These are phyloP conservation scores for Nannoperca australis DNA, from an alignment of 2,797 vertebrate genomes.

Conservation along the genomic window DNA sequence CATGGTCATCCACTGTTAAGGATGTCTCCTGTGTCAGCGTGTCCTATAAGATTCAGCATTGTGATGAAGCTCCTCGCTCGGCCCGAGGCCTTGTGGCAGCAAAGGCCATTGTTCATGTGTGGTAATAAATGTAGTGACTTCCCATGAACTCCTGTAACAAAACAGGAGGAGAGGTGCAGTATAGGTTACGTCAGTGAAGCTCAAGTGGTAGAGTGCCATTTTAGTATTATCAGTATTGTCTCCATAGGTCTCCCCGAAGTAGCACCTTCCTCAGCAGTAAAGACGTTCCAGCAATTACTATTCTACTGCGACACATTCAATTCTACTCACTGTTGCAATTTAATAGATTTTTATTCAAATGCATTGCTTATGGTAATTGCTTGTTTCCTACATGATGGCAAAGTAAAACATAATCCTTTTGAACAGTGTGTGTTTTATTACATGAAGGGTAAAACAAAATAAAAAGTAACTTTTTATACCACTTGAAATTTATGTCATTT, in stretches of 20 bases:
- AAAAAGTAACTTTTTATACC: background rate
- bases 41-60: background rate
- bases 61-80: background rate
- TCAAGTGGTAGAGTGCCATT: background rate
- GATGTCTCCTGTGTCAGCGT: background rate
- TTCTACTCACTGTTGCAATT: background rate
- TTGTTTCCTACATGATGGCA: background rate
- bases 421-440: background rate
- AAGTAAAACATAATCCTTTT: background rate
- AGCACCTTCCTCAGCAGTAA: background rate
- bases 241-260: background rate
- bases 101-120: background rate
- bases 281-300: background rate
- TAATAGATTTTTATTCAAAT: conserved; percentile 37
- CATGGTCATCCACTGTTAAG: background rate
- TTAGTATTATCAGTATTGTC: background rate
- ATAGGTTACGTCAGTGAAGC: background rate
- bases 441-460: too few relatives aligned
- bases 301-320: background rate
- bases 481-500: background rate
- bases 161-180: background rate
- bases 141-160: background rate
- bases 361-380: background rate
- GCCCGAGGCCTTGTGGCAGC: background rate
- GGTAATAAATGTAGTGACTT: background rate